A percentile compares a stretch with the other conserved stretches of the same genome.
Evolutionary conservation across 1,140 invertebrate species (phyloP).

Genomic region (Micrasema minimum): DNA sequence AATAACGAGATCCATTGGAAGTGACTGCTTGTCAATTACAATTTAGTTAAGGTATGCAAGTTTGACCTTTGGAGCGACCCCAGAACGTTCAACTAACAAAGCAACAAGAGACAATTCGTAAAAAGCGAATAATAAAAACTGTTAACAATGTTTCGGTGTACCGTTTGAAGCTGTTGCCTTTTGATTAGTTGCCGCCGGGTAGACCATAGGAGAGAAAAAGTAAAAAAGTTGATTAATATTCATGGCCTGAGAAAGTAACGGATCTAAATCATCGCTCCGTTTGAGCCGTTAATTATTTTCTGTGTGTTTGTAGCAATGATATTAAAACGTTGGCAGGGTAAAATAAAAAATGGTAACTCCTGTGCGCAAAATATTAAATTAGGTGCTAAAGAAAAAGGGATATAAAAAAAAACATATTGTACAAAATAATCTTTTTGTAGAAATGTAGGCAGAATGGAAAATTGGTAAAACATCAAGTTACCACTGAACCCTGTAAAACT

Average conservation of each 20-base stretch:
- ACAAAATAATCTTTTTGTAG: no score
- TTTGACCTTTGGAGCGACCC: constrained; percentile 5
- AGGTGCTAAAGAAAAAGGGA: no score
- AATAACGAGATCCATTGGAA: no score
- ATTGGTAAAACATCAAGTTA: no score
- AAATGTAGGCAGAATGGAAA: no score
- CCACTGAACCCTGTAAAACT: no score
- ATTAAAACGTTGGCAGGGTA: background rate
- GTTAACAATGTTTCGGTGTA: background rate
- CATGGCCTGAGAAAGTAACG: constrained; percentile 11
- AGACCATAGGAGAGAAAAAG: background rate
- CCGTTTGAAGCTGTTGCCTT: no score
- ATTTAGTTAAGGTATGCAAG: constrained; percentile 9
- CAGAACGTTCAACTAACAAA: background rate
- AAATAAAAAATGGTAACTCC: no score
- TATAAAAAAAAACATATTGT: no score
- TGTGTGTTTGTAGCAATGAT: background rate
- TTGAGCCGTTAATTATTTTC: constrained; percentile 8
- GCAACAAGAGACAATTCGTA: background rate
- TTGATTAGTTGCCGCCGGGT: background rate
- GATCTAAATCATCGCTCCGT: background rate
- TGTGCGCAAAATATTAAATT: no score
- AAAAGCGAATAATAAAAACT: background rate
- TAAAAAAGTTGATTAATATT: constrained; percentile 23
- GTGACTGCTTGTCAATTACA: constrained; percentile 10